Base-by-base conservation (phyloP, 2,888 invertebrate species). In the Trichacis sp. region DNA sequence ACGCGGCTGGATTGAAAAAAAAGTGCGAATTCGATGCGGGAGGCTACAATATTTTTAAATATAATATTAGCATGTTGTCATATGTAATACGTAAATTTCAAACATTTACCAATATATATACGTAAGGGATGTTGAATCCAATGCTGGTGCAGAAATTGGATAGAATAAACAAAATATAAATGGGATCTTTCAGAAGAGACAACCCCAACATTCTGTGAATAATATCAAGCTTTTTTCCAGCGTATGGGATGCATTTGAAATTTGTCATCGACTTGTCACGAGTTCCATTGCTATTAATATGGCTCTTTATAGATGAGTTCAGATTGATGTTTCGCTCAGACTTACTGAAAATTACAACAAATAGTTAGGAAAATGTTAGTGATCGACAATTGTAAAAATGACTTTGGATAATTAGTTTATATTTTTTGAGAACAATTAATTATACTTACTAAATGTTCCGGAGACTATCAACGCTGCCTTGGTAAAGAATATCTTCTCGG, bases 101-200 rank as follows among this genome's bases (percentile, higher is more conserved):
- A n/a, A n/a, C n/a, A n/a, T n/a, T 64, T 19, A 68, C 68, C 73
- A 92, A 91, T 62, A 93, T 88, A 80, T 94, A 97, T 52, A 96
- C 91, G 81, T 96, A 96, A 30, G 97, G 97, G 78, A 97, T 90
- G 84, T 96, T 95, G 87, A 96, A 97, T 64, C 97, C 97, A 79
- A 97, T 92, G 81, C 95, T 97, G 42, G 96, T 96, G 80, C 94
- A 91, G 83, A 99, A 96, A 85, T 99, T 99, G 36, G 98, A 98
- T 54, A 95, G 75, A 11, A 93, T 91, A 84, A 98, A 98, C 64
- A 98, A 86, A 68, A 98, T 87, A 84, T 97, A 98, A 69, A 97
- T 87, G 20, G 92, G 89, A 84, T 97, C 94, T 73, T 90, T 89
- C 59, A 98, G 88, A 48, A 99, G 87, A 0, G 91, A 89, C 69